These are phyloP conservation scores for Penaeus japonicus DNA, from an alignment of 1,140 invertebrate species.

Conservation along the genomic window DNA sequence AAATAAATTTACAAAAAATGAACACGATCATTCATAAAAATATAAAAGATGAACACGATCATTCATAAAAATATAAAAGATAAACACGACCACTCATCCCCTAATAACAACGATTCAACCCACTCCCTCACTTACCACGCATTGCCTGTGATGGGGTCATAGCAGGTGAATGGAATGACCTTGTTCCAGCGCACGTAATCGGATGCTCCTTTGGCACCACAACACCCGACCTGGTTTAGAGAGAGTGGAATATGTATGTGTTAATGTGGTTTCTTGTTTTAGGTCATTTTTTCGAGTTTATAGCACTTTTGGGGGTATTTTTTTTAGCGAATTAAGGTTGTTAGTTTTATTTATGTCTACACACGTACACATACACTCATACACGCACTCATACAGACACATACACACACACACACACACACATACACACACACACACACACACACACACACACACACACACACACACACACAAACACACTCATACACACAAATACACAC, in stretches of 20 bases:
- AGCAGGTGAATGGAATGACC: slow-evolving; percentile 79
- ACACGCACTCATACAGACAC: neutral
- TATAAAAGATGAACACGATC: too few relatives aligned
- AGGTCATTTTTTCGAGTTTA: neutral
- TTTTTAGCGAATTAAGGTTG: too few relatives aligned
- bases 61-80: too few relatives aligned
- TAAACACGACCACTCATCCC: too few relatives aligned
- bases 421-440: neutral
- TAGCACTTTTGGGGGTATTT: neutral
- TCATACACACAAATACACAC: neutral
- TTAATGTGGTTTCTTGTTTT: neutral
- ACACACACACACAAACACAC: neutral
- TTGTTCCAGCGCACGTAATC: slow-evolving; percentile 80
- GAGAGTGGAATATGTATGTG: neutral
- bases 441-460: neutral
- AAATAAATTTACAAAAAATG: too few relatives aligned
- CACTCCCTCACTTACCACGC: slow-evolving; percentile 70
- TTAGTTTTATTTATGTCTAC: neutral
- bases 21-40: too few relatives aligned
- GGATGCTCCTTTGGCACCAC: slow-evolving; percentile 80
- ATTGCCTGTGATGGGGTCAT: slow-evolving; percentile 85
- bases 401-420: neutral
- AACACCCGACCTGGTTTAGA: slow-evolving; percentile 62
- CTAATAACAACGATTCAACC: neutral
- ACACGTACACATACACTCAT: neutral